Evolutionary conservation across 2,113 vertebrate genomes (phyloP).

Genomic region (Neofelis nebulosa): DNA sequence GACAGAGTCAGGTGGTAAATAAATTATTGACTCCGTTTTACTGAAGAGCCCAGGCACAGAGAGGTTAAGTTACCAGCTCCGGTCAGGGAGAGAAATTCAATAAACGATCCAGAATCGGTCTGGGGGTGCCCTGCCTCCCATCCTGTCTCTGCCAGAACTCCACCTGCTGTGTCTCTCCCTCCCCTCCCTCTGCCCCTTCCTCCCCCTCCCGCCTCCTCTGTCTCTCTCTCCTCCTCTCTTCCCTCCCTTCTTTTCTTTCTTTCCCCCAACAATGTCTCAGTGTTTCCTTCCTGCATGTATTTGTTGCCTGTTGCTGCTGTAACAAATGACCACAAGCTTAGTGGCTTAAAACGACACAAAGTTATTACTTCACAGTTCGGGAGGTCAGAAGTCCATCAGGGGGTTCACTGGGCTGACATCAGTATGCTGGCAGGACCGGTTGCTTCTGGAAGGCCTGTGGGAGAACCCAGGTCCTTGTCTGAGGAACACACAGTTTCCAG

Average conservation of each 20-base stretch:
- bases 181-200: not conserved
- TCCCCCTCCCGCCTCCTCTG: too few species aligned
- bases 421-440: too few species aligned
- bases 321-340: not conserved
- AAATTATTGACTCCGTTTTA: not conserved
- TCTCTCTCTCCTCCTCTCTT: not conserved
- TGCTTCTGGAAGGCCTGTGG: not conserved
- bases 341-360: not conserved
- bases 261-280: not conserved
- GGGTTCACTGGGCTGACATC: too few species aligned
- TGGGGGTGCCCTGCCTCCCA: not conserved
- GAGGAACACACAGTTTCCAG: too few species aligned
- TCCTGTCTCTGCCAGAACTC: not conserved
- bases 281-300: not conserved
- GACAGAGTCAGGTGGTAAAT: not conserved
- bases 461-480: not conserved
- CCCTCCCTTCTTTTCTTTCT: not conserved
- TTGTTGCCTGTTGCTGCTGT: not conserved
- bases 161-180: not conserved
- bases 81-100: not conserved
- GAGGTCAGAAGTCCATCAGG: not conserved
- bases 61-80: not conserved
- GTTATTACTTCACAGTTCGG: not conserved
- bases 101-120: not conserved
- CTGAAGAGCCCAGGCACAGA: not conserved